These are phyloP conservation scores for Norana najaformis DNA, from an alignment of 2,888 invertebrate species.

Conservation along the genomic window DNA sequence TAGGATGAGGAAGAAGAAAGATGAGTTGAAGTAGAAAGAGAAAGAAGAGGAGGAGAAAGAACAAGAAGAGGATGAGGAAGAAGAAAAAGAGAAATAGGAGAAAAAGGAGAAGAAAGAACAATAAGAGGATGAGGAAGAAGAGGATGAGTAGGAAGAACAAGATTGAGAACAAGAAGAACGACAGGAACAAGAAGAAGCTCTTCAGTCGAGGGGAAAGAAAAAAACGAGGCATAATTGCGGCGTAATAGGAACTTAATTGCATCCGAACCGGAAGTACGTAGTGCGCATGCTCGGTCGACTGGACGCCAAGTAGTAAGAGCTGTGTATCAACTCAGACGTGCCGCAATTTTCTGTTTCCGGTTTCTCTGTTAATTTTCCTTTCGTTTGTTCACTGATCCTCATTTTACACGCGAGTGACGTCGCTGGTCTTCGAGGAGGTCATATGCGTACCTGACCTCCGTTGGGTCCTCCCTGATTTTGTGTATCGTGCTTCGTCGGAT, in stretches of 20 bases:
- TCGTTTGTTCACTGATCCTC: neutral
- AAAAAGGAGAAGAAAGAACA: neutral
- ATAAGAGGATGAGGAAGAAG: neutral
- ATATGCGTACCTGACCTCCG: neutral
- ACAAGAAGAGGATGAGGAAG: too few relatives aligned
- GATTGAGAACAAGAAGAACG: too few relatives aligned
- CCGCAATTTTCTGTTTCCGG: neutral
- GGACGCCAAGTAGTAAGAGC: neutral
- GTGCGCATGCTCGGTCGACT: conserved; percentile 1
- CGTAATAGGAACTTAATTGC: neutral
- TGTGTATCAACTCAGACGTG: neutral
- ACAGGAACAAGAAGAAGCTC: neutral
- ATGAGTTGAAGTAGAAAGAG: neutral
- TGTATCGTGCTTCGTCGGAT: neutral
- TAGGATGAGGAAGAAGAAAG: neutral
- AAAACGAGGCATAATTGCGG: neutral
- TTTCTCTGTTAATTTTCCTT: too few relatives aligned
- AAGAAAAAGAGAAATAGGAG: neutral
- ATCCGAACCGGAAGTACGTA: neutral
- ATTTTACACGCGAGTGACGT: neutral
- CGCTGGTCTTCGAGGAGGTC: neutral
- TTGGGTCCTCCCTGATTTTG: too few relatives aligned
- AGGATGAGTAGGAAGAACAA: neutral
- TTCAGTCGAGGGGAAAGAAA: neutral
- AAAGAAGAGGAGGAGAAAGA: neutral